These are phyloP conservation scores for Drosophila bipectinata DNA, from an alignment of 1,140 invertebrate species.

Conservation along the genomic window DNA sequence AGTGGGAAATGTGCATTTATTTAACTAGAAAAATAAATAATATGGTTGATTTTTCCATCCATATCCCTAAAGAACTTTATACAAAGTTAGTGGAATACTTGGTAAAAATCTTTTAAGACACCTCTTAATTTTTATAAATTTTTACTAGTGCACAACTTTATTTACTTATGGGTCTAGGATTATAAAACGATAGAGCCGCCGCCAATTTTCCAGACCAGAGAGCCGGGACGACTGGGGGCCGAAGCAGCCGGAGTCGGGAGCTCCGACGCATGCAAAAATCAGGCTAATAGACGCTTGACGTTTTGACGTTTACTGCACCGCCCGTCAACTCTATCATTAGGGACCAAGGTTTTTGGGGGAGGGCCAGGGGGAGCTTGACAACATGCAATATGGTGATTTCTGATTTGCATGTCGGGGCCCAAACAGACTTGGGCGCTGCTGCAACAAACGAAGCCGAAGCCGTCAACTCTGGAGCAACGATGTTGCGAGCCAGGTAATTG, in stretches of 20 bases:
- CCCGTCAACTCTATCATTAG: conserved; percentile 68
- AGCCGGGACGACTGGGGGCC: neutral
- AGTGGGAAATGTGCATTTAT: conserved; percentile 8
- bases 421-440: conserved; percentile 38
- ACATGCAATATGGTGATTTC: conserved; percentile 82
- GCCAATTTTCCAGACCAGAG: conserved; percentile 36
- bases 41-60: neutral
- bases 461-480: conserved; percentile 59
- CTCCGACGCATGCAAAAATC: conserved; percentile 48
- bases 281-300: conserved; percentile 80
- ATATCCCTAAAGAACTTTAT: too few relatives aligned
- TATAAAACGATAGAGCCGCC: conserved; percentile 43
- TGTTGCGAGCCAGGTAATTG: conserved; percentile 60
- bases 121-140: neutral
- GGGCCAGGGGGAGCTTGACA: conserved; percentile 42
- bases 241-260: conserved; percentile 16
- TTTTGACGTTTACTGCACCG: conserved; percentile 75
- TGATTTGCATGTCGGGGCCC: conserved; percentile 69
- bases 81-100: too few relatives aligned
- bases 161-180: conserved; percentile 42
- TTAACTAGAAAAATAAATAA: neutral
- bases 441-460: conserved; percentile 76
- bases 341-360: conserved; percentile 7
- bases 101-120: too few relatives aligned
- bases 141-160: conserved; percentile 25